Base-by-base conservation (phyloP, 2,797 vertebrate species). In the Myioborus melanocephalus region DNA sequence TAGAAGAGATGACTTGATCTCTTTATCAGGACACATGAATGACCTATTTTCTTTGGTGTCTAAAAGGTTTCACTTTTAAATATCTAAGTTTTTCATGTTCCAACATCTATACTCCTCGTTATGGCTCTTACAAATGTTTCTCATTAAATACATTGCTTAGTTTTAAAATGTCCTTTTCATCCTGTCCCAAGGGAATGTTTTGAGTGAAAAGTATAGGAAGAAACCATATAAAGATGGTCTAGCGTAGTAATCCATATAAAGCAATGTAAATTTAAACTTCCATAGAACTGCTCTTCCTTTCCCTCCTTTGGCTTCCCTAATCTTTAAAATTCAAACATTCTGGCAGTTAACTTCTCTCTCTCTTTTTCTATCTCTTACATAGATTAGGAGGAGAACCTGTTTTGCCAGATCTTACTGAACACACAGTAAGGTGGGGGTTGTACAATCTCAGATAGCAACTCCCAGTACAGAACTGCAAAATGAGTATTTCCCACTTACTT, bases 401-500 rank as follows among this genome's bases (percentile, higher is more conserved):
- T 87, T 60, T 80, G 20, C 35, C 60, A 65, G 21, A 64, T 69
- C 32, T 59, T 66, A 43, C 1, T 52, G 70, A 90, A 84, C n/a
- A 57, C 3, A 20, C 13, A 66, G 6, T 37, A 57, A 82, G 19
- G 7, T 66, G 12, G 2, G 1, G 39, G 34, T 43, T 49, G 19
- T 64, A 53, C 13, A 28, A 68, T 73, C 47, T 93, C 57, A 57
- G 32, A 41, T 7, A 80, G 6, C 37, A 77, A 50, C 61, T 82
- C n/a, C 43, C 34, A 71, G 27, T 28, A 83, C n/a, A 83, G 18
- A 90, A 71, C 7, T 43, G n/a, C 35, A 93, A 94, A 87, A 68
- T 44, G 1, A 87, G 34, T 52, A 69, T 50, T 72, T 57, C 66
- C 69, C 86, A 97, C 98, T 98, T 98, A 99, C 99, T 99, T 99